phyloP scores from a whole-genome alignment of 2,797 vertebrate genomes.

The Synaphobranchus kaupii region DNA sequence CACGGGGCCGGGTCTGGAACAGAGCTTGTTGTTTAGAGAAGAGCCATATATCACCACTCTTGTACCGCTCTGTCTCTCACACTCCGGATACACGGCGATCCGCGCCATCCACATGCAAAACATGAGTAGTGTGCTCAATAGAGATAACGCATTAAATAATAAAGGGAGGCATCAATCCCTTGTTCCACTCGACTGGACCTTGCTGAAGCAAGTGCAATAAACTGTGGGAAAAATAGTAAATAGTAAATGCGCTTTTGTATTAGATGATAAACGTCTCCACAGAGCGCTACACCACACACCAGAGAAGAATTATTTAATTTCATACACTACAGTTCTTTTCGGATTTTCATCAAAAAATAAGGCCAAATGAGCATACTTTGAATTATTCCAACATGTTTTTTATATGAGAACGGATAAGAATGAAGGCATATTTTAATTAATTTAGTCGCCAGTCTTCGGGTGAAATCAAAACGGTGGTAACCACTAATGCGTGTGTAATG shows the following conservation, averaged over 20 bases:
- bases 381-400: not conserved
- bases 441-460: not conserved
- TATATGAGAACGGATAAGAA: not conserved
- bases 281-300: not conserved
- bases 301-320: not conserved
- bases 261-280: not conserved
- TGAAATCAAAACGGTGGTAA: not conserved
- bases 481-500: not conserved
- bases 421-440: not conserved
- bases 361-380: not conserved
- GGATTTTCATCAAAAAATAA: not conserved
- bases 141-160: conserved; percentile 44
- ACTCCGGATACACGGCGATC: conserved; percentile 45
- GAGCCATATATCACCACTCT: conserved; percentile 33
- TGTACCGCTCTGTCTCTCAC: conserved; percentile 25
- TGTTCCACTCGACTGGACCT: conserved; percentile 33
- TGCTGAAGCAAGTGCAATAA: conserved; percentile 12
- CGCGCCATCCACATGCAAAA: conserved; percentile 55
- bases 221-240: not conserved
- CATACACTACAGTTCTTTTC: not conserved
- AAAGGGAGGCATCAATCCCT: conserved; percentile 44
- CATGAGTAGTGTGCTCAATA: conserved; percentile 31
- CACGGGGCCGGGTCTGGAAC: conserved; percentile 7
- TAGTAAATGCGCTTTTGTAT: not conserved
- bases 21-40: conserved; percentile 25